These are phyloP conservation scores for Dysmachus trigonus DNA, from an alignment of 2,888 invertebrate species.

Conservation along the genomic window DNA sequence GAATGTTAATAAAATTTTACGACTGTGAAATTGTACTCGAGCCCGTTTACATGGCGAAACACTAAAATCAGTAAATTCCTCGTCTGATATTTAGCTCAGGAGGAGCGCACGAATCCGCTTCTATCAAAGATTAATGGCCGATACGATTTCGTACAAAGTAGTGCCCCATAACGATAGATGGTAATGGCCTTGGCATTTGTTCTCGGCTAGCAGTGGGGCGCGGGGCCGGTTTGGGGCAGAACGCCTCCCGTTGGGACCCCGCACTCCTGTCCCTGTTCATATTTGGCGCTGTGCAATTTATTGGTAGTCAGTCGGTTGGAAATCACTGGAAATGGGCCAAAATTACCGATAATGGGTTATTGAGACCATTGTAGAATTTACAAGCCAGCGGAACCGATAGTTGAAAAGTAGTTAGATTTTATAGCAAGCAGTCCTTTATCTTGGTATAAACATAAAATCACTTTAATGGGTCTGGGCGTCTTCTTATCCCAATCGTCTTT, in stretches of 20 bases:
- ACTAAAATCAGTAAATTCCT: neutral
- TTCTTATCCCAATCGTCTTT: neutral
- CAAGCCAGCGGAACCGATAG: neutral
- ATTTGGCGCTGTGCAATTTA: neutral
- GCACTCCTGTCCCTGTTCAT: neutral
- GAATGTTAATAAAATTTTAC: constrained; percentile 27
- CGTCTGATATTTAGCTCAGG: neutral
- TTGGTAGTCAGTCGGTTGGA: neutral
- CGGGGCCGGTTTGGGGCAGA: neutral
- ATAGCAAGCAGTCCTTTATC: neutral
- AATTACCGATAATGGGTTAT: constrained; percentile 16
- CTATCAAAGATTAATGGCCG: constrained; percentile 17
- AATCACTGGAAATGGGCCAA: constrained; percentile 28
- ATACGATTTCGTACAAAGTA: constrained; percentile 17
- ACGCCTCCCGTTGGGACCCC: neutral
- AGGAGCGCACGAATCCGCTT: neutral
- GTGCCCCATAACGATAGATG: constrained; percentile 8
- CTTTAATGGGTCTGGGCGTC: neutral
- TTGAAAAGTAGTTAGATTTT: constrained; percentile 15
- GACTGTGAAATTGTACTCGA: constrained; percentile 6
- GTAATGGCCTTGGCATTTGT: constrained; percentile 25
- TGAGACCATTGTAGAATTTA: constrained; percentile 4
- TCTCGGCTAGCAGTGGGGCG: neutral
- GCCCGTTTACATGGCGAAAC: neutral
- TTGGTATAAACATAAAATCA: neutral